phyloP scores from a whole-genome alignment of 1,140 invertebrate genomes.

The Drosophila insularis region DNA sequence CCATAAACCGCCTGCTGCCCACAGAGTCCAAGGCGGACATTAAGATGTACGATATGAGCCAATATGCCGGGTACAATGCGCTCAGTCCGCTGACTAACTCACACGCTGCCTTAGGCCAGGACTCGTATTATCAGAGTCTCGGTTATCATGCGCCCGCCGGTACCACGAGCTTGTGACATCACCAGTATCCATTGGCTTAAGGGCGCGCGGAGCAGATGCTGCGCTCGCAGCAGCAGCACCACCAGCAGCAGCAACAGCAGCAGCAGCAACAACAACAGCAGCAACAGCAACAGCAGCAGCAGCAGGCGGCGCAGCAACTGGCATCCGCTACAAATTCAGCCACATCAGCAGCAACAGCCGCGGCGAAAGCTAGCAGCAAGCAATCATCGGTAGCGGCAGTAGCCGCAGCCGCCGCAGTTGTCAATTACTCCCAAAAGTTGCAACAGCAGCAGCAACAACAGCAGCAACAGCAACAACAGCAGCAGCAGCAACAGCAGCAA shows the following conservation, averaged over 20 bases:
- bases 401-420: conserved; percentile 30
- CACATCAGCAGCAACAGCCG: conserved; percentile 22
- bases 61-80: conserved; percentile 87
- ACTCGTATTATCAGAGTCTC: conserved; percentile 91
- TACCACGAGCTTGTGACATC: conserved; percentile 88
- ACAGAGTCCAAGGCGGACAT: conserved; percentile 92
- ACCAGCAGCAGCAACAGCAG: conserved; percentile 65
- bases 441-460: conserved; percentile 44
- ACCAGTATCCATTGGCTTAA: conserved; percentile 89
- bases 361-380: conserved; percentile 58
- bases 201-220: conserved; percentile 82
- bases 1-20: conserved; percentile 94
- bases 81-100: conserved; percentile 85
- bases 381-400: conserved; percentile 46
- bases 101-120: conserved; percentile 86
- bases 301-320: conserved; percentile 72
- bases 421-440: conserved; percentile 66
- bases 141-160: conserved; percentile 88
- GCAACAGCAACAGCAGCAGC: conserved; percentile 43
- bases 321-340: conserved; percentile 67
- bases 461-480: conserved; percentile 48
- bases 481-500: conserved; percentile 62
- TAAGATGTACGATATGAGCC: conserved; percentile 91
- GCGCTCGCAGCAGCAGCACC: conserved; percentile 72
- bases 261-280: conserved; percentile 63